Percentiles rank a stretch among this genome's conserved stretches.
Conservation (phyloP, 2,888 invertebrate species). For the Orthosia incerta region DNA sequence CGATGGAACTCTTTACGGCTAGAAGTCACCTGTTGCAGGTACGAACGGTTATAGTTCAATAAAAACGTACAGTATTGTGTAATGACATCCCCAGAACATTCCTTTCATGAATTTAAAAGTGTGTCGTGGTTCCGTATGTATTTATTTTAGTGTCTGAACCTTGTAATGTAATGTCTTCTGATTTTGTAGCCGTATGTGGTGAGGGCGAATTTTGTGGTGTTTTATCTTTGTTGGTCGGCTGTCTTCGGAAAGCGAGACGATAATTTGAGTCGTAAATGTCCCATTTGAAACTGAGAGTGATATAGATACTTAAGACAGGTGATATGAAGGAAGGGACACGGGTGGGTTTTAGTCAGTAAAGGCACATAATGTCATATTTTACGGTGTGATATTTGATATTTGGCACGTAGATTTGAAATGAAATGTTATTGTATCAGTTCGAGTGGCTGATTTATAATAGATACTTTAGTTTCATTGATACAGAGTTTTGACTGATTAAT, state of each 20-base stretch:
- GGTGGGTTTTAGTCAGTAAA: too few relatives aligned
- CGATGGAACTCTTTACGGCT: slow-evolving; percentile 72
- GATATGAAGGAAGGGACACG: background rate
- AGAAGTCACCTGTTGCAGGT: slow-evolving; percentile 82
- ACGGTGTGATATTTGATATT: too few relatives aligned
- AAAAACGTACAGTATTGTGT: slow-evolving; percentile 81
- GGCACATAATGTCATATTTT: background rate
- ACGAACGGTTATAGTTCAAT: slow-evolving; percentile 82
- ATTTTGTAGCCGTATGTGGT: slow-evolving; percentile 19
- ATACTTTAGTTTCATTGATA: too few relatives aligned
- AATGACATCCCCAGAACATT: slow-evolving; percentile 74
- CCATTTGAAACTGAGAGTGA: background rate
- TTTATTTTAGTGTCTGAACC: slow-evolving; percentile 43
- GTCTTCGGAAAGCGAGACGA: background rate
- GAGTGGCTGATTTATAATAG: too few relatives aligned
- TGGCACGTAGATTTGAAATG: too few relatives aligned
- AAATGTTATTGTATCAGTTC: too few relatives aligned
- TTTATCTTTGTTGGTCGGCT: slow-evolving; percentile 17
- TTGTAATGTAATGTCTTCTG: slow-evolving; percentile 29
- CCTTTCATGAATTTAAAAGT: slow-evolving; percentile 77
- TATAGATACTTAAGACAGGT: background rate
- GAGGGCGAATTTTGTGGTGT: slow-evolving; percentile 19
- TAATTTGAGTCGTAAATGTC: slow-evolving; percentile 27
- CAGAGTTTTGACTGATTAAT: too few relatives aligned
- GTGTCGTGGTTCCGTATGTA: slow-evolving; percentile 57